Evolutionary conservation across 37 sponge, comb jelly and placozoan species (phyloP).

Genomic region (Hormiphora californensis): DNA sequence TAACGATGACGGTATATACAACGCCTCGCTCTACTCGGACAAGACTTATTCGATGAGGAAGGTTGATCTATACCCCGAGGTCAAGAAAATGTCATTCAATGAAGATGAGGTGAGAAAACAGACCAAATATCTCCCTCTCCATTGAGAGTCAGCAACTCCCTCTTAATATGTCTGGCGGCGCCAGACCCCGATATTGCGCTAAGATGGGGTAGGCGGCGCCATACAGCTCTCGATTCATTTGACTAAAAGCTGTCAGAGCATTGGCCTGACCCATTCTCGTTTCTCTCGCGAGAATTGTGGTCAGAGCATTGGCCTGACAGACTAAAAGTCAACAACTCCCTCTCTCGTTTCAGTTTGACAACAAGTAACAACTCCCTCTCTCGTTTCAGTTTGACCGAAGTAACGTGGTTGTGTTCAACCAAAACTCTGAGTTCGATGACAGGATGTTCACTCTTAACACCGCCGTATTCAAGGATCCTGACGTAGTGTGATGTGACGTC

Average conservation of each 20-base stretch:
- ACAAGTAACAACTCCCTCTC: no score
- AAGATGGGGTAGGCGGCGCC: no score
- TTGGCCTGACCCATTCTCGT: no score
- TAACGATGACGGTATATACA: background rate
- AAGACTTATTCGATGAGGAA: constrained; percentile 13
- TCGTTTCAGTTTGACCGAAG: constrained; percentile 11
- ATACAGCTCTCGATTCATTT: no score
- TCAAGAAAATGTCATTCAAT: constrained; percentile 4
- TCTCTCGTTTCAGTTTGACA: constrained; percentile 26
- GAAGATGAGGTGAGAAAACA: background rate
- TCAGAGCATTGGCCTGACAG: no score
- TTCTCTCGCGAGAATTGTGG: no score
- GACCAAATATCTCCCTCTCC: no score
- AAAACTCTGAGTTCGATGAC: background rate
- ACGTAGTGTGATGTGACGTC: constrained; percentile 13
- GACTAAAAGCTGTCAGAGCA: no score
- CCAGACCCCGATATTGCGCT: no score
- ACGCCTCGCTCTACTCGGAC: constrained; percentile 7
- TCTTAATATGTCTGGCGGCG: no score
- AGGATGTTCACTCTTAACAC: constrained; percentile 3
- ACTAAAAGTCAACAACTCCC: no score
- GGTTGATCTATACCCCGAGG: background rate
- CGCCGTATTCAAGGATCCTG: constrained; percentile 44
- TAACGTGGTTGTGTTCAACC: background rate
- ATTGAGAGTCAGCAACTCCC: no score